Evolutionary conservation across 2,113 vertebrate genomes (phyloP), one percentile per base, ranked within the genome.

Genomic region (Speoplatyrhinus poulsoni): DNA sequence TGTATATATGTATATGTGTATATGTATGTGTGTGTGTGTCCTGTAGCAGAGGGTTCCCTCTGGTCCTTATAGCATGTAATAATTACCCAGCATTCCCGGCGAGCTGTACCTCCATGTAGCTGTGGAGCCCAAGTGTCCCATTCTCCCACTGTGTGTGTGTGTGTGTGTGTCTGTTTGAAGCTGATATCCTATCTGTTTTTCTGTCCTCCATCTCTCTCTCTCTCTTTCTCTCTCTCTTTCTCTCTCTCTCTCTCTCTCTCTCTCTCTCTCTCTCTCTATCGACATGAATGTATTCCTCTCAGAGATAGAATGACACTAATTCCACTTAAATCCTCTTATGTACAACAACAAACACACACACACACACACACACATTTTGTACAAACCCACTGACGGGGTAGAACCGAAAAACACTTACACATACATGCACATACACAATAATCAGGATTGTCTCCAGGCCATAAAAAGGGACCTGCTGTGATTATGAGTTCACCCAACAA

Each of bases 291-390:
- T 79, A 87, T 88, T 89, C 70, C 75, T 82, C 79, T 8, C 8
- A 19, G 75, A 67, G 68, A 85, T 79, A 76, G 75, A 91, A 91
- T 89, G 89, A 92, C 90, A 90, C 87, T 89, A 90, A 92, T 91
- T 90, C 90, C 85, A 69, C 76, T 1, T 59, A 87, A 92, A 92
- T 92, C 90, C 88, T 91, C 89, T 92, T 91, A 92, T 84, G 80
- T 57, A 62, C 63, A 52, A 76, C 88, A 41, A 7, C 36, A 41
- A 4, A 41, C 36, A 41, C 36, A 41, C 36, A 41, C 52, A 60
- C 68, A 53, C 9, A 58, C 57, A 65, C 32, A 49, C 50, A 62
- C 59, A 70, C 46, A 46, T 15, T 26, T 6, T 26, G 16, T 10
- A 46, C 6, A 64, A 50, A 80, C 59, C 36, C 11, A 57, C 50